Evolutionary conservation across 1,140 invertebrate species (phyloP), one percentile per base, ranked within the genome.

Genomic region (Caenorhabditis tropicalis): DNA sequence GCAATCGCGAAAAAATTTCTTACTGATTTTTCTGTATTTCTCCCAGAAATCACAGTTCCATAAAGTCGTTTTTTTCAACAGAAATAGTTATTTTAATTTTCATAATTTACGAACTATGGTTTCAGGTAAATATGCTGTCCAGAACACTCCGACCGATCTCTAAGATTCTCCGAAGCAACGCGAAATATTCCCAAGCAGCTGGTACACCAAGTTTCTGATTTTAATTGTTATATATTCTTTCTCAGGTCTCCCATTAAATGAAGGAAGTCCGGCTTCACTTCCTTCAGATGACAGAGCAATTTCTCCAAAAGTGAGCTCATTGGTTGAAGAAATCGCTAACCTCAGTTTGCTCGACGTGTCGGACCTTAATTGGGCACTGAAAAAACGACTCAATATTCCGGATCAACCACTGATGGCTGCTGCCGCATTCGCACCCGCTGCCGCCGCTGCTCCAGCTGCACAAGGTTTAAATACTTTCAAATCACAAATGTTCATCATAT

Each of bases 301-400:
- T 31, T 90, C 89, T 3, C 27, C 87, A 16, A 87, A 86, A 48
- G 83, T 91, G 9, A 56, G 85, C 51, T 31, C 65, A 39, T 79
- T 91, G 6, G 90, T 91, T 7, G 88, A 91, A 31, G 87, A 90
- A 84, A 91, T 91, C 48, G 89, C 90, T 43, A 87, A 81, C 49
- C 84, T 90, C 27, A 86, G 88, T 24, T 81, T 90, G 39, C 46
- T 89, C 31, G 85, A 87, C 27, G 86, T 90, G 16, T 85, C 88
- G 31, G 90, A 91, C 56, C 86, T 90, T 4, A 90, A 90, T 79
- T 90, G 85, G 80, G 90, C 88, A 9, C 84, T 90, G 16, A 90
- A 91, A 70, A 90, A 91, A 70, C 84, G 86, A 27, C 83, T 90
- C 21, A 90, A 90, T 79, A 90, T 91, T 43, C 86, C 89, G 43